Evolutionary conservation across 2,113 vertebrate species (phyloP), one percentile per base, ranked within the genome.

Genomic region (Triplophysa siluroides): DNA sequence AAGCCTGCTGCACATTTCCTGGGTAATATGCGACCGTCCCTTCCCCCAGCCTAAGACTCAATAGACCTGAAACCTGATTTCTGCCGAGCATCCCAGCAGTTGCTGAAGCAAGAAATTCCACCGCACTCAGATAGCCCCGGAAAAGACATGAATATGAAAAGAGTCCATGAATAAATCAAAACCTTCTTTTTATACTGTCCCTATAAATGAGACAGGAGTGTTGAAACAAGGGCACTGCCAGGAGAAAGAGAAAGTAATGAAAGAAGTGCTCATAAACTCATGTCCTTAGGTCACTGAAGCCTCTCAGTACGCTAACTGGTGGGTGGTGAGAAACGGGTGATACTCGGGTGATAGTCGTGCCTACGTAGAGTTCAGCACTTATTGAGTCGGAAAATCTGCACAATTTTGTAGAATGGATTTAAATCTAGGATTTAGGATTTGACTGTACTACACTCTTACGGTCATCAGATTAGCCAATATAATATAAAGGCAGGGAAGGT

Each of bases 101-200:
- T 88, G 91, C 80, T 41, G 61, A 90, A 87, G 89, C 89, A 88
- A 87, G 88, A 91, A 87, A 92, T 90, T 91, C 85, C 90, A 87
- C 82, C 84, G 85, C 84, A 89, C 81, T 88, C 81, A 89, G 88
- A 92, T 89, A 89, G 90, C 87, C 87, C 90, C 88, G 92, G 90
- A 91, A 91, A 87, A 90, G 78, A 87, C 87, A 92, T 93, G 92
- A 92, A 92, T 93, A 92, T 92, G 89, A 92, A 92, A 92, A 91
- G 72, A 90, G 87, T 78, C 87, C 87, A 92, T 92, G 90, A 93
- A 93, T 93, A 92, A 92, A 93, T 92, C 90, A 91, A 88, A 88
- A 87, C 82, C 90, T 88, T 84, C 80, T 83, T 61, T 79, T 83
- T 83, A 79, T 85, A 84, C 87, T 81, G 86, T 86, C 82, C 84